Percentiles rank a stretch among this genome's conserved stretches.
These are phyloP conservation scores for Ectobius pallidus DNA, from an alignment of 2,888 invertebrate species.

Conservation along the genomic window DNA sequence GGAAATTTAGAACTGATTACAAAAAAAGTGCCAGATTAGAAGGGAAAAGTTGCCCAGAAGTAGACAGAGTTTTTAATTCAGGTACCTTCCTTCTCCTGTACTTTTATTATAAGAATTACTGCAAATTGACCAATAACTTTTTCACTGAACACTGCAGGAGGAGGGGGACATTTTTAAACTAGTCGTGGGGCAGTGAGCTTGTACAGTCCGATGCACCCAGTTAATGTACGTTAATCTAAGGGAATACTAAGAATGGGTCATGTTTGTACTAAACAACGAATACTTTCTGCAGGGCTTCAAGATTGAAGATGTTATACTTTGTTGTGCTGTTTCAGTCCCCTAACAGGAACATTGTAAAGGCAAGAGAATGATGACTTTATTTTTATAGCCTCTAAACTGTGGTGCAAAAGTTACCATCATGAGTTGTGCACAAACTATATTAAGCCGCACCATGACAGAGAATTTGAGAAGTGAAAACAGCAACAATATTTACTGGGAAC, in stretches of 20 bases:
- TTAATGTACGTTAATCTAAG: background rate
- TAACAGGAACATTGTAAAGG: conserved; percentile 1
- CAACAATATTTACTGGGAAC: too few species aligned
- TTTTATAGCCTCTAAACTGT: conserved; percentile 10
- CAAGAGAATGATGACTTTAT: conserved; percentile 3
- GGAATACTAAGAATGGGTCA: background rate
- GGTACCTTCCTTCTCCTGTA: background rate
- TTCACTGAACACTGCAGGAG: background rate
- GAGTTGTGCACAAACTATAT: background rate
- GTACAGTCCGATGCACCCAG: conserved; percentile 9
- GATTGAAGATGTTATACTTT: conserved; percentile 8
- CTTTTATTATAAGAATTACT: background rate
- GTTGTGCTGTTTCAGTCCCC: background rate
- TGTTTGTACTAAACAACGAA: conserved; percentile 19
- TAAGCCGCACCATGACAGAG: background rate
- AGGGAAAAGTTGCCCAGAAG: too few species aligned
- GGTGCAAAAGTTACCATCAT: conserved; percentile 17
- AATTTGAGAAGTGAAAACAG: too few species aligned
- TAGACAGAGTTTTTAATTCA: background rate
- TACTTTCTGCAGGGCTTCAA: conserved; percentile 4
- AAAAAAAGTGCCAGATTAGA: too few species aligned
- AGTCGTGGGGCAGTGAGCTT: background rate
- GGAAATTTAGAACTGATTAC: too few species aligned
- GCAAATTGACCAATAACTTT: background rate
- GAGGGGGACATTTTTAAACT: conserved; percentile 15